These are phyloP conservation scores for Cantharis rufa DNA, from an alignment of 2,888 invertebrate genomes.

Conservation along the genomic window DNA sequence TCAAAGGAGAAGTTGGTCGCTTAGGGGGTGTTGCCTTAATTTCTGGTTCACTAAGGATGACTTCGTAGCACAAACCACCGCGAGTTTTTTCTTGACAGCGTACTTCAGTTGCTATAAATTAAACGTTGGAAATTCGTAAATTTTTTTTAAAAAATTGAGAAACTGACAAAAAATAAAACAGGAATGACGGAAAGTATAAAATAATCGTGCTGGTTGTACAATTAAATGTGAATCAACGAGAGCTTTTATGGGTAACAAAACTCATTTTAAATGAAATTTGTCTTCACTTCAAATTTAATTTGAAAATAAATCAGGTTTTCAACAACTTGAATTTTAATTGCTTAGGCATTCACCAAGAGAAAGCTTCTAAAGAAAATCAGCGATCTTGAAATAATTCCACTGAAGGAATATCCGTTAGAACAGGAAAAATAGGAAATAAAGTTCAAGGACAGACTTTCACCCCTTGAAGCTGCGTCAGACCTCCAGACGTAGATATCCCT, in stretches of 20 bases:
- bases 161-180: background rate
- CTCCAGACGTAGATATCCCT: background rate
- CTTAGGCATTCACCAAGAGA: background rate
- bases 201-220: background rate
- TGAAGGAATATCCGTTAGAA: background rate
- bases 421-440: background rate
- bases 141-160: background rate
- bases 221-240: background rate
- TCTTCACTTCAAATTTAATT: background rate
- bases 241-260: background rate
- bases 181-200: background rate
- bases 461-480: background rate
- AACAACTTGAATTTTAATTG: background rate
- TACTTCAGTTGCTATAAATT: slow-evolving; percentile 78
- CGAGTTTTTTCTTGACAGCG: slow-evolving; percentile 92
- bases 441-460: slow-evolving; percentile 22
- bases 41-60: slow-evolving; percentile 84
- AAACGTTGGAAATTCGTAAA: background rate
- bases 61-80: slow-evolving; percentile 89
- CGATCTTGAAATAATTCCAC: background rate
- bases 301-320: background rate
- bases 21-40: slow-evolving; percentile 68
- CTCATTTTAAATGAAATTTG: background rate
- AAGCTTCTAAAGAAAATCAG: background rate
- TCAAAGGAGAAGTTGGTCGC: slow-evolving; percentile 67